phyloP scores from a whole-genome alignment of 2,113 vertebrate species.

The Arothron firmamentum region DNA sequence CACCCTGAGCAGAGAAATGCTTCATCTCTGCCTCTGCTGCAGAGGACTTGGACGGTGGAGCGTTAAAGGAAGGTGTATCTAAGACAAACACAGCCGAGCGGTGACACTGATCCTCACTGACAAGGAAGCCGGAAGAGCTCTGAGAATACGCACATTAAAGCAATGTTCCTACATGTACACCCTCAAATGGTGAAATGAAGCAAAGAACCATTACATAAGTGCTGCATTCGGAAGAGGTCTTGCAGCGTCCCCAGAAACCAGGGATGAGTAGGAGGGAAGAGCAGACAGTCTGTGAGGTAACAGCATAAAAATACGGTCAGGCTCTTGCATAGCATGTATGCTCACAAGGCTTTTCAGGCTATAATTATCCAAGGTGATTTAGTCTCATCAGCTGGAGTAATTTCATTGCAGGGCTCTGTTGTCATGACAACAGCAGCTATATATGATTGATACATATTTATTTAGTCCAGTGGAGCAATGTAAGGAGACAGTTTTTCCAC shows the following conservation, averaged over 20 bases:
- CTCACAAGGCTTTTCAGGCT: neutral
- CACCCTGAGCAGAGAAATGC: neutral
- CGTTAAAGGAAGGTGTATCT: slow-evolving; percentile 7
- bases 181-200: slow-evolving; percentile 53
- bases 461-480: too few relatives aligned
- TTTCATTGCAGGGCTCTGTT: slow-evolving; percentile 36
- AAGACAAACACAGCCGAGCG: slow-evolving; percentile 8
- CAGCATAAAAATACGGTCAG: neutral
- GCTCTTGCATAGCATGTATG: neutral
- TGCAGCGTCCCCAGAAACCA: slow-evolving; percentile 23
- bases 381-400: slow-evolving; percentile 4
- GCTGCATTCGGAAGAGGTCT: slow-evolving; percentile 39
- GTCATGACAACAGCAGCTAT: slow-evolving; percentile 65
- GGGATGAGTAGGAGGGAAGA: slow-evolving; percentile 8
- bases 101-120: slow-evolving; percentile 56
- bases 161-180: slow-evolving; percentile 54
- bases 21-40: neutral
- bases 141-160: slow-evolving; percentile 42
- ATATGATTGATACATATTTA: slow-evolving; percentile 8
- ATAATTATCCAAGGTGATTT: slow-evolving; percentile 1
- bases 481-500: neutral
- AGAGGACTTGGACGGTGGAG: slow-evolving; percentile 12
- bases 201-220: slow-evolving; percentile 65
- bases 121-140: slow-evolving; percentile 53
- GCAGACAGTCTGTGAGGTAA: slow-evolving; percentile 2